Evolutionary conservation across 2,888 invertebrate species (phyloP).

Genomic region (Podotricha telesiphe): DNA sequence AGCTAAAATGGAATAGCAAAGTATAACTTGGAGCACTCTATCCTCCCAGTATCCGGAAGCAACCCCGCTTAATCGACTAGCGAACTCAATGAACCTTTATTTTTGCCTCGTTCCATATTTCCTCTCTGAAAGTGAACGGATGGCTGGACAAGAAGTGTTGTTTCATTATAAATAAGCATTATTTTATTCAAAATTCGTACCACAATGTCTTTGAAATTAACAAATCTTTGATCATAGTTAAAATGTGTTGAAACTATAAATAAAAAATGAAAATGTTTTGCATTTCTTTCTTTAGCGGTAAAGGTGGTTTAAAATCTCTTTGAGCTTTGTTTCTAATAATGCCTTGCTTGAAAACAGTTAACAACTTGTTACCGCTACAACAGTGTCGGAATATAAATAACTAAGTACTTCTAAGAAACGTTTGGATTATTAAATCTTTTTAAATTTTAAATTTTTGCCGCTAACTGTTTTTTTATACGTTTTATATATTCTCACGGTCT

Average conservation of each 20-base stretch:
- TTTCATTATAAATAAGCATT: constrained; percentile 12
- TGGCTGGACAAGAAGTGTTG: constrained; percentile 12
- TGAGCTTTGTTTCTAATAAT: constrained; percentile 19
- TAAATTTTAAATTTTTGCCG: no score
- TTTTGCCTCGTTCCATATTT: constrained; percentile 52
- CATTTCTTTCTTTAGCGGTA: background rate
- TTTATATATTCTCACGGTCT: constrained; percentile 40
- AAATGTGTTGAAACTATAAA: background rate
- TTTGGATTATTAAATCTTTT: constrained; percentile 41
- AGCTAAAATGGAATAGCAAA: constrained; percentile 56
- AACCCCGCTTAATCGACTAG: constrained; percentile 68
- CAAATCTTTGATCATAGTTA: constrained; percentile 3
- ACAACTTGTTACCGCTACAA: constrained; percentile 21
- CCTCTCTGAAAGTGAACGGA: constrained; percentile 38
- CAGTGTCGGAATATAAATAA: constrained; percentile 6
- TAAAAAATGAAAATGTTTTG: background rate
- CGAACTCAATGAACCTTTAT: constrained; percentile 67
- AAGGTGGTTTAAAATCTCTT: constrained; percentile 1
- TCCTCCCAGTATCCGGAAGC: constrained; percentile 69
- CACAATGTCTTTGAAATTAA: constrained; percentile 7
- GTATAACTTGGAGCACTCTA: constrained; percentile 69
- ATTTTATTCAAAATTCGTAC: background rate
- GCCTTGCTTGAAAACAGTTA: constrained; percentile 30
- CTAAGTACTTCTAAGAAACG: constrained; percentile 36
- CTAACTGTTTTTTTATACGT: constrained; percentile 41